Evolutionary conservation across 2,797 vertebrate species (phyloP).

Genomic region (Halcyon chelicuti): DNA sequence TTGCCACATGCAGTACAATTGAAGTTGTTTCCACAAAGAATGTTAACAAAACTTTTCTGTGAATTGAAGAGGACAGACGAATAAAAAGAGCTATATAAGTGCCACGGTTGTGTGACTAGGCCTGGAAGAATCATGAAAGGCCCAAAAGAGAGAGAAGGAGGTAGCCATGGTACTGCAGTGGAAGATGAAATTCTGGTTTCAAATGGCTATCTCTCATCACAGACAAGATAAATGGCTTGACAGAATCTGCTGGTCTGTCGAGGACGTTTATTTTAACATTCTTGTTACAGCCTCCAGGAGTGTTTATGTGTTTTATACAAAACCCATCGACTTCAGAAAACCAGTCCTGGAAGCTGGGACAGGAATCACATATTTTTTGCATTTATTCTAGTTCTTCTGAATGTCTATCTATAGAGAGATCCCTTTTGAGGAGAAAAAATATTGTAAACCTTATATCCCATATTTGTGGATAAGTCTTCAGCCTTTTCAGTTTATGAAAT

Average conservation of each 20-base stretch:
- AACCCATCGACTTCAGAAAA: neutral
- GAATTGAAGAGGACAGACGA: neutral
- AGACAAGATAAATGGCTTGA: neutral
- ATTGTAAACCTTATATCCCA: neutral
- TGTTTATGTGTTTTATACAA: neutral
- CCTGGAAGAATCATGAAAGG: neutral
- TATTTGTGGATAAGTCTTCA: neutral
- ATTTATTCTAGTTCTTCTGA: neutral
- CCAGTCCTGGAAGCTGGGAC: neutral
- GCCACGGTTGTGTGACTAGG: neutral
- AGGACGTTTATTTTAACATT: neutral
- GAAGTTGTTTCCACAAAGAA: neutral
- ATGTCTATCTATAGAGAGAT: neutral
- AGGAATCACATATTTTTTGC: neutral
- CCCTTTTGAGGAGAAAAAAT: neutral
- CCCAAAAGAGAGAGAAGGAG: neutral
- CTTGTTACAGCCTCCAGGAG: neutral
- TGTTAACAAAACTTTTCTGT: neutral
- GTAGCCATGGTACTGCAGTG: neutral
- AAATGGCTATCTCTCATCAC: neutral
- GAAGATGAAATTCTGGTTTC: neutral
- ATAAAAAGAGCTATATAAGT: neutral
- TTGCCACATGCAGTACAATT: neutral
- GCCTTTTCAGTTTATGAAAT: neutral
- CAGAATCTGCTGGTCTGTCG: neutral